These are phyloP conservation scores for Alethe castanea DNA, from an alignment of 2,113 vertebrate genomes.

Conservation along the genomic window DNA sequence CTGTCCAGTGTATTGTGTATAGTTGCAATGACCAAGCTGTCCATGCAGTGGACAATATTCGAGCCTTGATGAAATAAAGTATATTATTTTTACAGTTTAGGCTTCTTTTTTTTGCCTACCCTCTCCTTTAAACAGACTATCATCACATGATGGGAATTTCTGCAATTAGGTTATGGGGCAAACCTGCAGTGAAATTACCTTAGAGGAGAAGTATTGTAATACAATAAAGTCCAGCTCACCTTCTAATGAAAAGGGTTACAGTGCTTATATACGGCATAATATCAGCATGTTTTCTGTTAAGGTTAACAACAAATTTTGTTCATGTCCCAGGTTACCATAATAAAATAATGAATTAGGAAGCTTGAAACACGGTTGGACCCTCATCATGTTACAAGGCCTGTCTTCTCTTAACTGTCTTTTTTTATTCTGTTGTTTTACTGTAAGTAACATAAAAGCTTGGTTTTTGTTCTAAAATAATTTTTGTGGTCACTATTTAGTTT, in stretches of 20 bases:
- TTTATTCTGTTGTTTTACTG: not conserved
- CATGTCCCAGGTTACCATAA: not conserved
- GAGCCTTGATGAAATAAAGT: not conserved
- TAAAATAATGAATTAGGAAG: not conserved
- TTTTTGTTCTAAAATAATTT: not conserved
- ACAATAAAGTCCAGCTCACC: not conserved
- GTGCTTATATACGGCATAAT: not conserved
- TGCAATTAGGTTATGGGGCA: accelerated
- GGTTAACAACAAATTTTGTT: not conserved
- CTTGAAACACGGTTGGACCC: not conserved
- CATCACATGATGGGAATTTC: not conserved
- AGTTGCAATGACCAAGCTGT: not conserved
- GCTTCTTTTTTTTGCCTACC: not conserved
- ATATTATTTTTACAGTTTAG: not conserved
- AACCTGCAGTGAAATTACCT: not conserved
- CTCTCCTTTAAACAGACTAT: not conserved
- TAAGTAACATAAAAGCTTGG: not conserved
- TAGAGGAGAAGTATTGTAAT: not conserved
- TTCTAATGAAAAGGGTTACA: not conserved
- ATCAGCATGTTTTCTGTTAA: not conserved
- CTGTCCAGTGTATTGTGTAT: not conserved
- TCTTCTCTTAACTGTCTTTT: not conserved
- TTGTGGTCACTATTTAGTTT: not conserved
- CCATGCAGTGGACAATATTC: not conserved
- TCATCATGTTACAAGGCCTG: not conserved